Evolutionary conservation across 2,888 invertebrate species (phyloP), one percentile per base, ranked within the genome.

Genomic region (Leucania comma): DNA sequence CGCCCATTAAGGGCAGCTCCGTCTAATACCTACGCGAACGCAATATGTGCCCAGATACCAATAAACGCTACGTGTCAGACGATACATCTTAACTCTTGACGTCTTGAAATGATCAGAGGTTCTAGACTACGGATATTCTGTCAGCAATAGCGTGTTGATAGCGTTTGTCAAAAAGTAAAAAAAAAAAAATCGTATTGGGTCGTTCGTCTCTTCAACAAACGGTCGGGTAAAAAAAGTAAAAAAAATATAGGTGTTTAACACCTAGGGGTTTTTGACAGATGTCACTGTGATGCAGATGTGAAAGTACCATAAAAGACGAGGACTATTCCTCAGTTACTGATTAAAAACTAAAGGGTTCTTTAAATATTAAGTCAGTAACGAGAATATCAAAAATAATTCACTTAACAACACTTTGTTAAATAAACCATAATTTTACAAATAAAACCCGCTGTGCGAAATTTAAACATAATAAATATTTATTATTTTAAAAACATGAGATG

Each of bases 1-100:
- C 78, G 70, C 70, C 87, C 89, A 90, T 91, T 91, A 91, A 85
- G 84, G 85, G 72, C 72, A 81, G 78, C 67, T 62, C 58, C 74
- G 62, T 72, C 72, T 79, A 75, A 81, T 85, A 83, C 82, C 76
- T 72, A 72, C 53, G 74, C 74, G 83, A 75, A 80, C 77, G 75
- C 83, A 75, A 80, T 81, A 83, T 81, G 76, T 73, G 74, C 80
- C 65, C 80, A 75, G 83, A 78, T 78, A 72, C 77, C 83, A 75
- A 84, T 82, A 83, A 83, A 84, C 70, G 72, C 72, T 71, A 76
- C 72, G 56, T 61, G 80, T 73, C 69, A 75, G 54, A 32, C 56
- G 59, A 78, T 78, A 82, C 51, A 24, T 78, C 70, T 78, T 73
- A 60, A 22, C 62, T 64, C 26, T 22, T 66, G 65, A 62, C 56